A percentile compares a stretch with the other conserved stretches of the same genome.
These are phyloP conservation scores for Sapayoa aenigma DNA, from an alignment of 2,113 vertebrate species.

Conservation along the genomic window DNA sequence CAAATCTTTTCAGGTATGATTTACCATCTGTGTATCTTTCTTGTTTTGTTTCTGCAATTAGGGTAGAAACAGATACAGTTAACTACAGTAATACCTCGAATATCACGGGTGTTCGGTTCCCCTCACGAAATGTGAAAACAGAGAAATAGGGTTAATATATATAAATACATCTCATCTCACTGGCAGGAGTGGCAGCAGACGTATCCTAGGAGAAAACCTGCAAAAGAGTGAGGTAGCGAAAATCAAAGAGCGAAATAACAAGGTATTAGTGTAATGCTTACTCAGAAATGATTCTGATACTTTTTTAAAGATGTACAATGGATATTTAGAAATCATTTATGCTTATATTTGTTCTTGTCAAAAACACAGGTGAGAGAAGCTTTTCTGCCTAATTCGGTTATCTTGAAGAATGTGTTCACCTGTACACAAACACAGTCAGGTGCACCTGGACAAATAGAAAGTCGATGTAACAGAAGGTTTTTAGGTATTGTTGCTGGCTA, in stretches of 20 bases:
- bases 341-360: not conserved
- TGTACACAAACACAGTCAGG: not conserved
- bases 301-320: not conserved
- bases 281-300: not conserved
- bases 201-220: too few relatives aligned
- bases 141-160: too few relatives aligned
- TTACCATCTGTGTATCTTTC: not conserved
- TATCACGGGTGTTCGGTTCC: too few relatives aligned
- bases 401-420: not conserved
- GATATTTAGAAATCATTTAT: not conserved
- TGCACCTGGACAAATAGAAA: not conserved
- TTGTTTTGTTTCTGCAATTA: not conserved
- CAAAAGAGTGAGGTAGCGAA: too few relatives aligned
- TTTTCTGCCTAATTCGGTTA: not conserved
- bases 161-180: too few relatives aligned
- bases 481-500: not conserved
- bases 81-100: too few relatives aligned
- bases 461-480: rapidly evolving
- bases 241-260: too few relatives aligned
- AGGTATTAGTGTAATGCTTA: too few relatives aligned
- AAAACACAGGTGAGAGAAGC: not conserved
- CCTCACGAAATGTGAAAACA: too few relatives aligned
- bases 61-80: not conserved
- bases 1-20: not conserved
- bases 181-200: too few relatives aligned